phyloP scores from a whole-genome alignment of 2,113 vertebrate genomes.

The Climacteris rufus region DNA sequence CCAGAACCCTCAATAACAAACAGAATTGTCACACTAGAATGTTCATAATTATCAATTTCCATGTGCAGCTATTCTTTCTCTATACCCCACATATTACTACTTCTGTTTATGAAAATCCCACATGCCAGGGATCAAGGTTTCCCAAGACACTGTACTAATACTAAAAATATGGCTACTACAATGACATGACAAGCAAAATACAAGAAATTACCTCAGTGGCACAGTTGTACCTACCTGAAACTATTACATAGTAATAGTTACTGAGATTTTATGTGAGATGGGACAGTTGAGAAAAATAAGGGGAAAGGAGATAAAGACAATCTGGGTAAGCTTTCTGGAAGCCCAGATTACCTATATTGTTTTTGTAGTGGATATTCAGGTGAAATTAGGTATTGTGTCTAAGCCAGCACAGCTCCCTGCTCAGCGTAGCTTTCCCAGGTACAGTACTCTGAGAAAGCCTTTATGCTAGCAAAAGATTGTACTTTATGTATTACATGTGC shows the following conservation, averaged over 20 bases:
- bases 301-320: background rate
- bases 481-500: background rate
- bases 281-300: background rate
- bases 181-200: background rate
- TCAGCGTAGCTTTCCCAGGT: background rate
- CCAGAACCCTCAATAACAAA: background rate
- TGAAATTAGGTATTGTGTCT: background rate
- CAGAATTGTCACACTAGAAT: background rate
- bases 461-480: background rate
- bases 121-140: background rate
- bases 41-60: background rate
- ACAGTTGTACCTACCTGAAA: background rate
- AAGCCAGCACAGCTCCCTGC: background rate
- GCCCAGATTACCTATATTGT: background rate
- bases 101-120: background rate
- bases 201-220: background rate
- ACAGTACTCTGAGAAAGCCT: background rate
- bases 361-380: background rate
- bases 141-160: too few relatives aligned
- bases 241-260: background rate
- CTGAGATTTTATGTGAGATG: background rate
- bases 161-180: background rate
- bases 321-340: background rate
- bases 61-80: background rate
- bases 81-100: background rate